Conservation (phyloP, 2,113 vertebrate species). For the Cyphomyrus discorhynchus region DNA sequence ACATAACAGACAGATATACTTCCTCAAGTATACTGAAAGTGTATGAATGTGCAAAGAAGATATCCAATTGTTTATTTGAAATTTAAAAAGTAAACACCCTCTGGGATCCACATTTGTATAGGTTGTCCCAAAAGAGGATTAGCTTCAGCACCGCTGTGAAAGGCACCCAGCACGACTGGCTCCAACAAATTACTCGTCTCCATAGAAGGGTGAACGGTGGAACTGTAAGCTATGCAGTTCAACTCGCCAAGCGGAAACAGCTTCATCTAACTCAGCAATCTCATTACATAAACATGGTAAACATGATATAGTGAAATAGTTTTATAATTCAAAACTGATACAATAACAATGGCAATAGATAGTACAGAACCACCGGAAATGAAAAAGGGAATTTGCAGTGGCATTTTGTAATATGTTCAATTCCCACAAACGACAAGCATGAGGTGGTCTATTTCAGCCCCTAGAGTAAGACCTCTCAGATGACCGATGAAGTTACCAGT, state of each 20-base stretch:
- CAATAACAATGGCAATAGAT: neutral
- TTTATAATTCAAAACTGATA: neutral
- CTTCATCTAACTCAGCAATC: neutral
- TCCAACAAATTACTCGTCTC: neutral
- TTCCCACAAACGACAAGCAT: neutral
- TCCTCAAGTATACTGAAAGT: neutral
- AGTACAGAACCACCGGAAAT: neutral
- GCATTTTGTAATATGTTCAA: neutral
- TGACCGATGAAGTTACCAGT: neutral
- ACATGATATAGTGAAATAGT: neutral
- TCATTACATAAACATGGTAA: neutral
- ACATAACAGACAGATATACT: neutral
- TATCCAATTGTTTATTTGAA: neutral
- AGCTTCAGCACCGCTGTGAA: neutral
- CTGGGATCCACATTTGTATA: neutral
- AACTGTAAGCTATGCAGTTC: neutral
- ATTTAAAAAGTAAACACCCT: neutral
- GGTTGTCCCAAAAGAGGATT: neutral
- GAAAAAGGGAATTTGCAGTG: neutral
- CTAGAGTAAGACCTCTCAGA: neutral
- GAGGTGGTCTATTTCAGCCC: neutral
- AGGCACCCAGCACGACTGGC: neutral
- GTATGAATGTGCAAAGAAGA: neutral
- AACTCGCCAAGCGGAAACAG: neutral
- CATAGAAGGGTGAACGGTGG: neutral